phyloP scores from a whole-genome alignment of 1,140 invertebrate species.

The Saccostrea cuccullata region DNA sequence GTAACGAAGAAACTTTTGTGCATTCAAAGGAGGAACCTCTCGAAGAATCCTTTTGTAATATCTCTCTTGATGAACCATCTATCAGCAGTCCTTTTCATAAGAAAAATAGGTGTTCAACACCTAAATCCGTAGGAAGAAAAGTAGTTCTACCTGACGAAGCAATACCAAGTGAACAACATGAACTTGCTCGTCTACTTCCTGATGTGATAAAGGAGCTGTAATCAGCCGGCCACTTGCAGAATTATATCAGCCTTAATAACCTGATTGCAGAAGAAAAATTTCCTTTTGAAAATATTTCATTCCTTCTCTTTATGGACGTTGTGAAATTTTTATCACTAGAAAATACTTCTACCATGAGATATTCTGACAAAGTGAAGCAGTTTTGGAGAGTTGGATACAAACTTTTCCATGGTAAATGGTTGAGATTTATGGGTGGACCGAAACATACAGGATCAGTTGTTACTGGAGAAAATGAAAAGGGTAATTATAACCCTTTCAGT shows the following conservation, averaged over 20 bases:
- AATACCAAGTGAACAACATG: neutral
- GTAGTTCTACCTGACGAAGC: neutral
- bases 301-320: slow-evolving; percentile 49
- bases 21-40: neutral
- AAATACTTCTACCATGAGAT: slow-evolving; percentile 46
- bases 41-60: no score
- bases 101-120: no score
- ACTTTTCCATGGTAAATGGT: slow-evolving; percentile 55
- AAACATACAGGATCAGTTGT: slow-evolving; percentile 42
- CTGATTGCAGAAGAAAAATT: slow-evolving; percentile 15
- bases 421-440: slow-evolving; percentile 55
- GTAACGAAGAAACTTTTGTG: neutral
- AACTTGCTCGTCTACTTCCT: slow-evolving; percentile 1
- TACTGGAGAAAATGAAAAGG: neutral
- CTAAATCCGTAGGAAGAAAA: neutral
- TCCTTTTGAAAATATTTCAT: slow-evolving; percentile 45
- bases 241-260: neutral
- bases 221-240: neutral
- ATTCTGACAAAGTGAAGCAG: slow-evolving; percentile 44
- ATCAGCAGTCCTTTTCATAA: no score
- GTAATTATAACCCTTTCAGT: neutral
- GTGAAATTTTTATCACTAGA: slow-evolving; percentile 33
- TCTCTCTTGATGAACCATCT: no score
- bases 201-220: slow-evolving; percentile 7
- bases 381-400: slow-evolving; percentile 53